phyloP scores from a whole-genome alignment of 2,888 invertebrate species.

The Tachina lurida region DNA sequence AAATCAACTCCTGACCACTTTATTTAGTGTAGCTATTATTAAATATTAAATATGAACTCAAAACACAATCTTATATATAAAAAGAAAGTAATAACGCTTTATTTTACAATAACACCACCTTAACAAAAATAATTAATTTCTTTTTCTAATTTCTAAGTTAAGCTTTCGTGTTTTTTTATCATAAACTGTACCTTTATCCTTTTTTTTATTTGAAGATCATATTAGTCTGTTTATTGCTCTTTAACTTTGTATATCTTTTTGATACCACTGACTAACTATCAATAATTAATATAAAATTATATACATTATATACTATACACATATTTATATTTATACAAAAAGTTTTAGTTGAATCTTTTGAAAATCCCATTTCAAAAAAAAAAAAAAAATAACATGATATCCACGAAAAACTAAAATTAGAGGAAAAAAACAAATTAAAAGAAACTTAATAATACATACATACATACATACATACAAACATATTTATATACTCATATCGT shows the following conservation, averaged over 20 bases:
- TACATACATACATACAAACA: no score
- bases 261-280: constrained; percentile 65
- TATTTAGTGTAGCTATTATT: constrained; percentile 44
- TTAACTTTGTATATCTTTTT: constrained; percentile 50
- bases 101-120: constrained; percentile 39
- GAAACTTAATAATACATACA: constrained; percentile 65
- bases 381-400: constrained; percentile 25
- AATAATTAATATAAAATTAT: constrained; percentile 41
- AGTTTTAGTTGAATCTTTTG: constrained; percentile 35
- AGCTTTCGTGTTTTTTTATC: background rate
- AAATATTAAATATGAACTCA: constrained; percentile 20
- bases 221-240: background rate
- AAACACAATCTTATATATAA: constrained; percentile 31
- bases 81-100: constrained; percentile 47
- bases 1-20: constrained; percentile 27
- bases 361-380: constrained; percentile 23
- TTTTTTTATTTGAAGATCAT: background rate
- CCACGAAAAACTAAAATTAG: constrained; percentile 27
- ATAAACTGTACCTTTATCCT: constrained; percentile 48
- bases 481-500: constrained; percentile 72
- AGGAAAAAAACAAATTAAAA: constrained; percentile 64
- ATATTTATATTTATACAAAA: constrained; percentile 41
- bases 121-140: background rate
- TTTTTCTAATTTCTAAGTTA: background rate
- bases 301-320: background rate